Conservation (phyloP, 1,140 invertebrate species). For the Pogonus chalceus region DNA sequence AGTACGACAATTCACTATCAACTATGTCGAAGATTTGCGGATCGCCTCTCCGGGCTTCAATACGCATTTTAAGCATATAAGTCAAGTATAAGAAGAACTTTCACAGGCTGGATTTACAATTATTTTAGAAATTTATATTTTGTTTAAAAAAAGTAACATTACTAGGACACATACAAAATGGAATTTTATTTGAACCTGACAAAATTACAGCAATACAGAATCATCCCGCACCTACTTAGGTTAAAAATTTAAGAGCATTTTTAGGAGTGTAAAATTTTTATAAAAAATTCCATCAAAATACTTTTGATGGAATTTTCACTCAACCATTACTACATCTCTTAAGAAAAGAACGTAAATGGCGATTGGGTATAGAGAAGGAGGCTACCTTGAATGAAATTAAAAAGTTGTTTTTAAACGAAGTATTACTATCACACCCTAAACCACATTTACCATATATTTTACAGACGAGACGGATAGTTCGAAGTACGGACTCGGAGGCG, state of each 20-base stretch:
- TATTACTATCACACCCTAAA: background rate
- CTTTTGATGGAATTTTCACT: background rate
- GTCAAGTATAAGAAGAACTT: constrained; percentile 16
- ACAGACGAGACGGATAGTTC: constrained; percentile 19
- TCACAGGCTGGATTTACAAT: constrained; percentile 20
- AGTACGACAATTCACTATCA: constrained; percentile 13
- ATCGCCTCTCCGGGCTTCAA: constrained; percentile 17
- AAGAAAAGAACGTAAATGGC: background rate
- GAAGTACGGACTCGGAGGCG: constrained; percentile 16
- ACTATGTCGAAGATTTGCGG: constrained; percentile 23
- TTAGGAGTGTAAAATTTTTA: background rate
- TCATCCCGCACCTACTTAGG: background rate
- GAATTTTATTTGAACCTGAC: constrained; percentile 12
- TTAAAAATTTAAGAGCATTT: background rate
- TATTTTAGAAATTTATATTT: constrained; percentile 16
- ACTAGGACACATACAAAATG: constrained; percentile 17
- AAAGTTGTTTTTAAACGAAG: background rate
- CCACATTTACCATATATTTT: constrained; percentile 16
- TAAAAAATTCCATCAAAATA: background rate
- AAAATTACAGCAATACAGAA: background rate
- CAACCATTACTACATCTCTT: background rate
- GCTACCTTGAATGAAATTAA: background rate
- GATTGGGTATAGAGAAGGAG: background rate
- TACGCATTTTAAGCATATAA: constrained; percentile 20
- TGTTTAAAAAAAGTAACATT: constrained; percentile 17